Evolutionary conservation across 1,140 invertebrate species (phyloP), one percentile per base, ranked within the genome.

Genomic region (Eurosta solidaginis): DNA sequence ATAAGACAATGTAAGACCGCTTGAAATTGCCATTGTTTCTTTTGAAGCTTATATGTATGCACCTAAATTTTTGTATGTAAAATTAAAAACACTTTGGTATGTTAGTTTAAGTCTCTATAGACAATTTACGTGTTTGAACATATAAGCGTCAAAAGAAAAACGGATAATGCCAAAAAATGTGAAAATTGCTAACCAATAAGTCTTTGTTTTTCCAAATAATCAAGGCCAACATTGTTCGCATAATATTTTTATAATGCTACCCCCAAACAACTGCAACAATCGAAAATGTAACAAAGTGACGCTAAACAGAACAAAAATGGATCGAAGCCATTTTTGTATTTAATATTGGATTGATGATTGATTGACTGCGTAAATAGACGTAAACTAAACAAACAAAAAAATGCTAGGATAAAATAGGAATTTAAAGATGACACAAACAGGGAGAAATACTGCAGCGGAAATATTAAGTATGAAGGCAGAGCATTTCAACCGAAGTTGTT

Each of bases 401-500:
- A 33, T 29, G 22, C 36, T 40, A 68, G 59, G n/a, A 68, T 68
- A 33, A 68, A 68, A 42, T 68, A 40, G 59, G 59, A 68, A 68
- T 68, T 29, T 40, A 68, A 68, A 68, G 17, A 68, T 40, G 29
- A 75, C 44, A 75, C 44, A 47, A n/a, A 68, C 33, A 33, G 17
- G 29, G 33, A 68, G 27, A 20, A 40, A 36, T 68, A 40, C 33
- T 29, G 59, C 59, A 36, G 33, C 33, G 17, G 59, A 68, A 20
- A 68, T 68, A 36, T 68, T 68, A 40, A 36, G 29, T 40, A 68
- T 59, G 33, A 20, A 68, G 9, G 59, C 14, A 68, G 33, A n/a
- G n/a, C 49, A 22, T 52, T 20, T 52, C 49, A 52, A 22, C 49
- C n/a, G 25, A 9, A 47, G 47, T 75, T 29, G 47, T 47, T 50